Base-by-base conservation (phyloP, 2,113 vertebrate genomes). In the Plectropomus leopardus region DNA sequence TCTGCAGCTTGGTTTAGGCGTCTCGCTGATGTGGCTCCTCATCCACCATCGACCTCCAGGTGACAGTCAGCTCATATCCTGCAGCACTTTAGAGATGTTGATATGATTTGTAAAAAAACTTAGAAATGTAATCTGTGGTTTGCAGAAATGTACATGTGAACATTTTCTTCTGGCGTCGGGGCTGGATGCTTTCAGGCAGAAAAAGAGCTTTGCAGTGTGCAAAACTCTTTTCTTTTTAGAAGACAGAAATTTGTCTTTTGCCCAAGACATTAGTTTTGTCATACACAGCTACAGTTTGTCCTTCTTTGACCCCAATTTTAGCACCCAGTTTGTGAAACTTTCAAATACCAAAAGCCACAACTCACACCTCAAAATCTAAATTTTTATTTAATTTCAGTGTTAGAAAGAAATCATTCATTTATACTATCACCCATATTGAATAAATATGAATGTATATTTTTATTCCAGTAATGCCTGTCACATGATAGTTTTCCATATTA, bases 261-360 rank as follows among this genome's bases (percentile, higher is more conserved):
- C 42, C 23, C 19, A 4, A 14, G 42, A 48, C 26, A 7, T 59
- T 60, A 24, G 2, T 6, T 24, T 34, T 9, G 0, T 73, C 16
- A 36, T 26, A n/a, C 14, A 48, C 23, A 47, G 8, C 53, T 26
- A 42, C 50, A 24, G 15, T 68, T 67, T 58, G 26, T 55, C 36
- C 21, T 67, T 17, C n/a, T 48, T 19, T 71, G 11, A 30, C 48
- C 21, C 30, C 7, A 9, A 1, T 23, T 21, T 10, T 10, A 24
- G 21, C 48, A 36, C 32, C 32, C 8, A 53, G 8, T 51, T 13
- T 61, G 57, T 36, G 36, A 36, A 10, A 2, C 36, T n/a, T n/a
- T n/a, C n/a, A n/a, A 36, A 2, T 36, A 23, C 40, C 57, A 69
- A 69, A 81, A 60, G 15, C 28, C 28, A 26, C 17, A 72, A 19